Conservation (phyloP, 2,797 vertebrate species). For the Amblyraja radiata region DNA sequence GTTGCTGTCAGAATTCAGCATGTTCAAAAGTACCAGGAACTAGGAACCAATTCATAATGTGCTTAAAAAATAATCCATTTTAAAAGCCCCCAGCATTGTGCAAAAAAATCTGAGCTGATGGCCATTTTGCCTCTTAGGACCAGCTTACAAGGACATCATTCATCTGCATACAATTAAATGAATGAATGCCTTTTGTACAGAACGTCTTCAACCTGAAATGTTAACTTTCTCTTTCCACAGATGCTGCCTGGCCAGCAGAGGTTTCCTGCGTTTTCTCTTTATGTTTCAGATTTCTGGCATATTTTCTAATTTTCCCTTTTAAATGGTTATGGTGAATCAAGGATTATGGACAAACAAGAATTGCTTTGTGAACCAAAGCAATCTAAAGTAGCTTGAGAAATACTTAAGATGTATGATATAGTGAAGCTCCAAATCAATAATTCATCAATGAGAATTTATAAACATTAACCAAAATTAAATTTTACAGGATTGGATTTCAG, state of each 20-base stretch:
- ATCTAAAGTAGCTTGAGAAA: not conserved
- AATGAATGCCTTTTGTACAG: not conserved
- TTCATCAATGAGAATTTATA: not conserved
- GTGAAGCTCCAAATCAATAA: not conserved
- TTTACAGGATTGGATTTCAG: not conserved
- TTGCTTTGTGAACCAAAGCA: not conserved
- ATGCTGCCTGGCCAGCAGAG: no score
- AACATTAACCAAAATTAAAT: not conserved
- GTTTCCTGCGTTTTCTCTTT: no score
- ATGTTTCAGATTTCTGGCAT: no score
- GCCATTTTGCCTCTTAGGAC: not conserved
- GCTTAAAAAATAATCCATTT: not conserved
- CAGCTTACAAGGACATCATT: not conserved
- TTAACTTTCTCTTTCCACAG: not conserved
- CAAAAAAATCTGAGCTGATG: not conserved
- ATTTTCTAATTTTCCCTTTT: no score
- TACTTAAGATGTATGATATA: not conserved
- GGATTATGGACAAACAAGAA: not conserved
- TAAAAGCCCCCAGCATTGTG: not conserved
- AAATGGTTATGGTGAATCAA: not conserved
- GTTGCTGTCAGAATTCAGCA: not conserved
- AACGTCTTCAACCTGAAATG: no score
- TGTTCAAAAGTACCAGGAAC: not conserved
- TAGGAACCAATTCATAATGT: not conserved
- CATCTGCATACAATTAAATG: not conserved